Evolutionary conservation across 2,113 vertebrate genomes (phyloP), one percentile per base, ranked within the genome.

Genomic region (Cnemophilus loriae): DNA sequence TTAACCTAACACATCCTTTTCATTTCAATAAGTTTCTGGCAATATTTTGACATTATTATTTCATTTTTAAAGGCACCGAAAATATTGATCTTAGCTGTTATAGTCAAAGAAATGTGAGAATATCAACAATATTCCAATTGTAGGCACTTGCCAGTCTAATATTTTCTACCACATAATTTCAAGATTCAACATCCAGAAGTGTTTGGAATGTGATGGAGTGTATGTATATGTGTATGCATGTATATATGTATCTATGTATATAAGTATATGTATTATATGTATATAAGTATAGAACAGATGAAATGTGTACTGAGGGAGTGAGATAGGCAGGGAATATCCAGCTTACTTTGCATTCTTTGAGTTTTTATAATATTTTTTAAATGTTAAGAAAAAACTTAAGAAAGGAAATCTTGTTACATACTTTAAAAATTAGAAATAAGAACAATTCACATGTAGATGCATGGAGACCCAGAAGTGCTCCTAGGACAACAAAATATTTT

Each of bases 191-290:
- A 75, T 35, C 37, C 46, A 82, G 41, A 33, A 90, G 47, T 33
- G 21, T 23, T 71, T 61, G 78, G n/a, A 78, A 64, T 44, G 24
- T 39, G 18, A 87, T 19, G 19, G 41, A 74, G 19, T 0, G 0
- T 30, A 16, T 14, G 20, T 21, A 18, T 41, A 30, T 22, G 3
- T 37, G 22, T 50, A 4, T 33, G 9, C 12, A 12, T 41, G 39
- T 41, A 3, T 10, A 7, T 39, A 14, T 12, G 6, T 33, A 11
- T 14, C 3, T 10, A 46, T 16, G 13, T 70, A 13, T 7, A 39
- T 13, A 37, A 0, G 0, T 20, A 44, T 33, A 13, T 13, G n/a
- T n/a, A n/a, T n/a, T n/a, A n/a, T n/a, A 37, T 0, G 0, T 20
- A 44, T 33, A 13, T 13, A 74, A 23, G 16, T 67, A 57, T 4